Base-by-base conservation (phyloP, 2,113 vertebrate species). In the Merops nubicus region DNA sequence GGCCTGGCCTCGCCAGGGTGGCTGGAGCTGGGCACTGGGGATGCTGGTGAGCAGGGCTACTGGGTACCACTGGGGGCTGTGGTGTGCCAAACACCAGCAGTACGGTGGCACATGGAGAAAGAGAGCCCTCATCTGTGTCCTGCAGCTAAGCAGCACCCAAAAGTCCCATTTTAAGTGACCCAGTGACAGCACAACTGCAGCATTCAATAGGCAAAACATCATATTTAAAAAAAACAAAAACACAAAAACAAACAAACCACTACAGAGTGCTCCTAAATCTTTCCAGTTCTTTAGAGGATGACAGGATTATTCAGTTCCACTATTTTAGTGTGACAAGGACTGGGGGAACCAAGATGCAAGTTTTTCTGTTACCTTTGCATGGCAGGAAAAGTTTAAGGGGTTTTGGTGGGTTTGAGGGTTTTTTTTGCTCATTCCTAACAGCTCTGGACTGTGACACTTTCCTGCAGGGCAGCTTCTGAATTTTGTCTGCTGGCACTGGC, bases 31-130 rank as follows among this genome's bases (percentile, higher is more conserved):
- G 36, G 47, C 5, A 14, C 60, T 36, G 14, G 29, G 33, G 43
- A 64, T 26, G 33, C n/a, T 12, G 18, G 12, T 2, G 5, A 84
- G 51, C 59, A 38, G 0, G 0, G 25, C 48, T 36, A 21, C 47
- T 7, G 10, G 43, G 50, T 22, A 63, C 40, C 47, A 45, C 53
- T 29, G 15, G 26, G 59, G 21, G 29, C 19, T 74, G 40, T 0
- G 1, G 22, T 15, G 8, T 70, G 69, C 83, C 65, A 59, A 69
- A 15, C 19, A 40, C 22, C 43, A 65, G 29, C 5, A 57, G 18
- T 4, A 38, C 4, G 17, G 60, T 1, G 64, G n/a, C 9, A 33
- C 17, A 19, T 6, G 26, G 85, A 59, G 57, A 59, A 74, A 57
- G 54, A 75, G 9, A 82, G 31, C 23, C 72, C 47, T 78, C 48